A percentile compares a stretch with the other conserved stretches of the same genome.
Evolutionary conservation across 2,888 invertebrate species (phyloP).

Genomic region (Polyommatus icarus): DNA sequence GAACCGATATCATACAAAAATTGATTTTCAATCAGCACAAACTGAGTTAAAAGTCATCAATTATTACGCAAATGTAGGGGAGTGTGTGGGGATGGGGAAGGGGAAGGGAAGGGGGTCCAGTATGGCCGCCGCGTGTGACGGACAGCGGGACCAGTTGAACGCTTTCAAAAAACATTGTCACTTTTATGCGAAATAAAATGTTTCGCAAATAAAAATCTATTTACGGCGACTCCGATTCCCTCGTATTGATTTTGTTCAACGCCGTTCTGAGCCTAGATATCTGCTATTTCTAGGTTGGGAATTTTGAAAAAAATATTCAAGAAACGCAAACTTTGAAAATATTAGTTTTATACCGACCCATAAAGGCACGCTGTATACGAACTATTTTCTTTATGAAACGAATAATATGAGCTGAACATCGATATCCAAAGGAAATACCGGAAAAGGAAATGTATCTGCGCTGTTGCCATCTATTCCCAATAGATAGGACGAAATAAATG

Average conservation of each 20-base stretch:
- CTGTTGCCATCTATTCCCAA: constrained; percentile 25
- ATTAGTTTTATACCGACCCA: constrained; percentile 25
- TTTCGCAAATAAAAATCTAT: constrained; percentile 19
- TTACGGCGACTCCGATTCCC: background rate
- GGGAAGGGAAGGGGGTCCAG: background rate
- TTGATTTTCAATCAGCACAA: constrained; percentile 17
- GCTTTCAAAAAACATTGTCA: constrained; percentile 27
- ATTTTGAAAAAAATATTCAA: background rate
- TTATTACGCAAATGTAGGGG: constrained; percentile 18
- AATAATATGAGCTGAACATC: constrained; percentile 15
- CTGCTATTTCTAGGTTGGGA: background rate
- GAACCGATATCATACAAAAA: constrained; percentile 13
- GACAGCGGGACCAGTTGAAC: constrained; percentile 16
- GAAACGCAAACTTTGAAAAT: background rate
- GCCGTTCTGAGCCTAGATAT: background rate
- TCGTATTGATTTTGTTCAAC: background rate
- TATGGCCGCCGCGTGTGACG: constrained; percentile 25
- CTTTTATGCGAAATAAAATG: constrained; percentile 21
- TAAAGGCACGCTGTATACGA: constrained; percentile 33
- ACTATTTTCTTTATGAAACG: constrained; percentile 2
- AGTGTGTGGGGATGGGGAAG: background rate
- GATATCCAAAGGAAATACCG: constrained; percentile 20
- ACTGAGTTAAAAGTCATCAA: constrained; percentile 23
- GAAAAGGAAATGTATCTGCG: constrained; percentile 27
- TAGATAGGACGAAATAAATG: constrained; percentile 26